These are phyloP conservation scores for Peromyscus polionotus DNA, from an alignment of 2,113 vertebrate species.

Conservation along the genomic window DNA sequence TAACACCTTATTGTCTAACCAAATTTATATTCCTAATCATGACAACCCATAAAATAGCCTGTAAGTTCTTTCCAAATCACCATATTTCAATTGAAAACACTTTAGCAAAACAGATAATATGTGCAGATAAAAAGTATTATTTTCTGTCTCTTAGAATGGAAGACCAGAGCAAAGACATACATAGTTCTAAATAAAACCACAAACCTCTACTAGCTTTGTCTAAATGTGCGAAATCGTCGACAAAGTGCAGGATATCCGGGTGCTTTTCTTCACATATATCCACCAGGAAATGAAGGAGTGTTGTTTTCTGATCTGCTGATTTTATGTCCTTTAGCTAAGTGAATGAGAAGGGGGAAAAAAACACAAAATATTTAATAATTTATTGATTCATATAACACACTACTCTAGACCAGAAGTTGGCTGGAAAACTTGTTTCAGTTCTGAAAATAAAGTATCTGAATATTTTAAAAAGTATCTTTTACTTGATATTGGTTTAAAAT, in stretches of 20 bases:
- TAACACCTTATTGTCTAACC: neutral
- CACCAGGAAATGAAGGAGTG: slow-evolving; percentile 96
- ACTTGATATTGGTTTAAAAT: slow-evolving; percentile 9
- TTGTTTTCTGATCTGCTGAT: slow-evolving; percentile 95
- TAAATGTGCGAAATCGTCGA: slow-evolving; percentile 94
- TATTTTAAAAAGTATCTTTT: slow-evolving; percentile 27
- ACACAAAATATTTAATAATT: slow-evolving; percentile 33
- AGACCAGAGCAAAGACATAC: neutral
- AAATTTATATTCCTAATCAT: neutral
- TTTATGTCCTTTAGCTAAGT: slow-evolving; percentile 96
- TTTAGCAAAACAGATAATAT: neutral
- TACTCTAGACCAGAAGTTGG: slow-evolving; percentile 52
- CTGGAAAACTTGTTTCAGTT: slow-evolving; percentile 38
- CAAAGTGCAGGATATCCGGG: slow-evolving; percentile 92
- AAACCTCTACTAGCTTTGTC: slow-evolving; percentile 97
- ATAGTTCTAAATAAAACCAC: slow-evolving; percentile 55
- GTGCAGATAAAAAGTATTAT: slow-evolving; percentile 32
- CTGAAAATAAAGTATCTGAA: slow-evolving; percentile 55
- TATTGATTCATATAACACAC: slow-evolving; percentile 31
- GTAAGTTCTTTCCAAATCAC: slow-evolving; percentile 24
- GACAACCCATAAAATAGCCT: neutral
- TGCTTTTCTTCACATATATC: slow-evolving; percentile 95
- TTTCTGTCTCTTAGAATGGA: neutral
- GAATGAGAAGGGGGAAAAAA: neutral
- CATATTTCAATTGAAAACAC: neutral